These are phyloP conservation scores for Neofelis nebulosa DNA, from an alignment of 2,113 vertebrate species.

Conservation along the genomic window DNA sequence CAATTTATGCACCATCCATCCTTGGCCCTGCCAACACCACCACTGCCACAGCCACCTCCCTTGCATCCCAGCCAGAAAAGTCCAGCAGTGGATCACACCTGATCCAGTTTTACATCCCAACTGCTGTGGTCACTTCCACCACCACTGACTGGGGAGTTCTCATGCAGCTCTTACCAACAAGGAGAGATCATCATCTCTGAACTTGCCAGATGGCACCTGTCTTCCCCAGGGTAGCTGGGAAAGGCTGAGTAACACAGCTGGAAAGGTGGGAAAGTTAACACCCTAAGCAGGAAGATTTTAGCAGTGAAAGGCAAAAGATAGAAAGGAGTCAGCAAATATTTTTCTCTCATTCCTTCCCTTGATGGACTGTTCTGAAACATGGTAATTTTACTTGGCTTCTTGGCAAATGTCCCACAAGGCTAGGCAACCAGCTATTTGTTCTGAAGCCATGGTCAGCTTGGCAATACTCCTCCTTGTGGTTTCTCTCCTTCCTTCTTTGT, in stretches of 20 bases:
- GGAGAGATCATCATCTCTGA: neutral
- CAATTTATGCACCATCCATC: neutral
- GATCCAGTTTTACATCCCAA: neutral
- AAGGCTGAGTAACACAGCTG: neutral
- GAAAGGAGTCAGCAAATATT: neutral
- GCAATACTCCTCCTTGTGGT: neutral
- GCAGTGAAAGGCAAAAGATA: neutral
- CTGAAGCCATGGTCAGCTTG: neutral
- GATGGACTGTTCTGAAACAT: neutral
- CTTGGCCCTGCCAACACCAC: too few species aligned
- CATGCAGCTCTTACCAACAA: neutral
- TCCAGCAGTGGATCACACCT: neutral
- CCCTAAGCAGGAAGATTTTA: neutral
- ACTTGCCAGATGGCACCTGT: neutral
- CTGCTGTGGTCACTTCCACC: rapidly evolving
- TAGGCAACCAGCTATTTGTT: neutral
- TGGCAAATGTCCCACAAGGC: neutral
- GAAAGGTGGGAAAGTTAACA: neutral
- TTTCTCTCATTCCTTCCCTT: neutral
- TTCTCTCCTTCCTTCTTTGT: neutral
- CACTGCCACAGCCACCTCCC: neutral
- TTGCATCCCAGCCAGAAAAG: neutral
- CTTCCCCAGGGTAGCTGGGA: neutral
- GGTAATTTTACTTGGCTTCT: neutral
- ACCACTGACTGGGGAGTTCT: too few species aligned